Base-by-base conservation (phyloP, 2,797 vertebrate species). In the Sebastes wilsoni region DNA sequence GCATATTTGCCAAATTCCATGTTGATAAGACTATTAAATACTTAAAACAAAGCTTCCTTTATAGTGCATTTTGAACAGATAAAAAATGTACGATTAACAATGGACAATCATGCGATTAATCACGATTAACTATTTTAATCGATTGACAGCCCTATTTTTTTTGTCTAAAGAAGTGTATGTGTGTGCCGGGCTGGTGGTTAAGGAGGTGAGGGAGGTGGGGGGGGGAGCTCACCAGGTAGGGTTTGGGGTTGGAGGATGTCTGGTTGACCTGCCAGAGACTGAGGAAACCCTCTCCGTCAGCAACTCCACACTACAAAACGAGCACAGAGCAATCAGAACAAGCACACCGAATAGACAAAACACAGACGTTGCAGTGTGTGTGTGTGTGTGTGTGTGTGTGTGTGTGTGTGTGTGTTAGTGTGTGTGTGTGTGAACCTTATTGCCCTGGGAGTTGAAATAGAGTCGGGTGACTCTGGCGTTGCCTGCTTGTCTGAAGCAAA, bases 201-300 rank as follows among this genome's bases (percentile, higher is more conserved):
- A 42, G 13, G 30, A 28, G 23, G 8, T 6, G 55, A 28, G 3
- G 27, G 5, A 38, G 32, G 56, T 2, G 30, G 25, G 8, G 38
- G 38, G 20, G 64, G 46, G 79, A 64, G 87, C 97, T 97, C 93
- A 99, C 98, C 96, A 99, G 94, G 82, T 99, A 99, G 10, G 98
- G 98, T 93, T 99, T 99, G 38, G 98, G 98, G 92, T 97, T 99
- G 62, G 97, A 97, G 38, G 96, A 96, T 2, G 97, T 97, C 93
- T 99, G 98, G 91, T 99, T 99, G 90, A 99, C 97, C 96, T 99
- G 98, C 98, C 98, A 99, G 79, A 99, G 97, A 88, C 98, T 99
- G 88, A 99, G 95, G 95, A 97, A 99, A 55, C 98, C 98, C 87
- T 99, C 98, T 70, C 98, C 98, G 62, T 99, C 98, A 46, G 98